phyloP scores from a whole-genome alignment of 2,113 vertebrate species.

The Grallaria varia region DNA sequence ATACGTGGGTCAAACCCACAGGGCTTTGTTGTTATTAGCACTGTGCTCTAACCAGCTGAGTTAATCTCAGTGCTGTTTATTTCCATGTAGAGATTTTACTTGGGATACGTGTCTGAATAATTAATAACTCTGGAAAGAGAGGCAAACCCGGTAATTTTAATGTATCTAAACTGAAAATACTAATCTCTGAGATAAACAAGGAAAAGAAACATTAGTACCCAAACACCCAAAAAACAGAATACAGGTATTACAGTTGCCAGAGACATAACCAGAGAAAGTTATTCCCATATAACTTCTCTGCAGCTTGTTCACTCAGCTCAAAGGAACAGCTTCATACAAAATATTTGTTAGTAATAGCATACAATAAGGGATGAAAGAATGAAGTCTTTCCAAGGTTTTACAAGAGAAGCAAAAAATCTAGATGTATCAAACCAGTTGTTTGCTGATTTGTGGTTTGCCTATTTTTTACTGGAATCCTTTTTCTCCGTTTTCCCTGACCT shows the following conservation, averaged over 20 bases:
- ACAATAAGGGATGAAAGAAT: not conserved
- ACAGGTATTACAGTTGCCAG: not conserved
- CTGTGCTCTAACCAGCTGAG: not conserved
- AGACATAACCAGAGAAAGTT: not conserved
- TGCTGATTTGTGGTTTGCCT: not conserved
- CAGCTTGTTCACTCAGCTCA: not conserved
- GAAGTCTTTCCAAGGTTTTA: not conserved
- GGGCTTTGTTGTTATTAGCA: not conserved
- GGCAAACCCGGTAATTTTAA: not conserved
- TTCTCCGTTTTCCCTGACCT: not conserved
- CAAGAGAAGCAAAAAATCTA: not conserved
- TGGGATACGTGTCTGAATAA: not conserved
- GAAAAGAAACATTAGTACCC: not conserved
- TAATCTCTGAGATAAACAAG: not conserved
- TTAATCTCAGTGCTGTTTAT: not conserved
- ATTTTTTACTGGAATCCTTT: not conserved
- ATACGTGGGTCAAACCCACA: too few relatives aligned
- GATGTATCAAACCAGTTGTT: not conserved
- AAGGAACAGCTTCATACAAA: not conserved
- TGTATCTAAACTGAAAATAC: not conserved
- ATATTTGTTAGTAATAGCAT: not conserved
- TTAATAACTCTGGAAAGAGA: not conserved
- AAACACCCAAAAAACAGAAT: not conserved
- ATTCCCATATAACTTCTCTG: not conserved
- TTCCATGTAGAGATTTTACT: not conserved